Conservation (phyloP, 2,113 vertebrate genomes). For the Bothrops jararaca region DNA sequence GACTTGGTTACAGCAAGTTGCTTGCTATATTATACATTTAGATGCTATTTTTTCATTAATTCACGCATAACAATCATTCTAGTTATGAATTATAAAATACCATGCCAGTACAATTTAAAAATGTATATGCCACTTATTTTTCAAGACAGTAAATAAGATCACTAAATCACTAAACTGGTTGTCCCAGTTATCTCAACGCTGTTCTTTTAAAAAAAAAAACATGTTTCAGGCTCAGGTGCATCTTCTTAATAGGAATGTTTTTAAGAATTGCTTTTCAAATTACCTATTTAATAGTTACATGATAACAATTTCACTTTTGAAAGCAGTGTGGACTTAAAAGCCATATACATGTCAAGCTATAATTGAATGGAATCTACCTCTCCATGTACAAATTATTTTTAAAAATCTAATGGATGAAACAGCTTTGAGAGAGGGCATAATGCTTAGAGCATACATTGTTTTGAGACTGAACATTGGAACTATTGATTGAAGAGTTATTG, state of each 20-base stretch:
- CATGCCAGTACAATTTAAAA: conserved; percentile 43
- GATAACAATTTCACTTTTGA: background rate
- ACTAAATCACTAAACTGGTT: conserved; percentile 38
- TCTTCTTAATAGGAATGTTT: background rate
- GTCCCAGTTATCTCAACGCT: conserved; percentile 21
- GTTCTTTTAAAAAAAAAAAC: conserved; percentile 8
- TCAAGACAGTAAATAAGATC: conserved; percentile 49
- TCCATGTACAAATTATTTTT: background rate
- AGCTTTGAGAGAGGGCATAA: conserved; percentile 4
- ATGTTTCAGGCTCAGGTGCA: conserved; percentile 15
- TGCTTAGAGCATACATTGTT: conserved; percentile 54
- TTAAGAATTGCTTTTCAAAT: background rate
- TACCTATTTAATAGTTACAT: background rate
- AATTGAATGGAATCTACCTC: background rate
- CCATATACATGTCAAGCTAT: background rate
- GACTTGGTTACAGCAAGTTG: conserved; percentile 41
- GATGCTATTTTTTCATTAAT: conserved; percentile 40
- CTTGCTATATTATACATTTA: conserved; percentile 33
- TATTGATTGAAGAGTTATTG: conserved; percentile 65
- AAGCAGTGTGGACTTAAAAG: background rate
- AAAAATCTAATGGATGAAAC: background rate
- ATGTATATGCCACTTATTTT: conserved; percentile 14
- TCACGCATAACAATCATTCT: conserved; percentile 49
- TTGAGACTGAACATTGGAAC: conserved; percentile 61
- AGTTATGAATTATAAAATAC: conserved; percentile 45